These are phyloP conservation scores for Monodelphis domestica DNA, from an alignment of 2,797 vertebrate species.

Conservation along the genomic window DNA sequence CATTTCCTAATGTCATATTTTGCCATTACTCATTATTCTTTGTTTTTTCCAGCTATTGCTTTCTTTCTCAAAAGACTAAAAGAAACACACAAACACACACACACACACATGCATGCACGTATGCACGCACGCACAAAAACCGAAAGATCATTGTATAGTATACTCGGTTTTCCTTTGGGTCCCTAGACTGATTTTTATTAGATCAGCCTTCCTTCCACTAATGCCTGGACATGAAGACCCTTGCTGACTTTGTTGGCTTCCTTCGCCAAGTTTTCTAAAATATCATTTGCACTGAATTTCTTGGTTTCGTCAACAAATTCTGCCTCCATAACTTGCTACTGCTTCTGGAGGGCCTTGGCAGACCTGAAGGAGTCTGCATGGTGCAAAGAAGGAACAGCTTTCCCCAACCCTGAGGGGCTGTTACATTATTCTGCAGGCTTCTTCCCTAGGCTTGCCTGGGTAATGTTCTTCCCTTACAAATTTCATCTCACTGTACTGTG, in stretches of 20 bases:
- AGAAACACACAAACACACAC: background rate
- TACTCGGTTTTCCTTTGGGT: background rate
- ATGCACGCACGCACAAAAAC: too few species aligned
- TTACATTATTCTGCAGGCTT: slow-evolving; percentile 79
- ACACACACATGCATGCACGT: too few species aligned
- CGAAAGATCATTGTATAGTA: background rate
- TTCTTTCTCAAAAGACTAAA: background rate
- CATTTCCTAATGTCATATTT: background rate
- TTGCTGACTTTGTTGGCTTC: background rate
- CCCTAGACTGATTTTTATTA: background rate
- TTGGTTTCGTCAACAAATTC: slow-evolving; percentile 49
- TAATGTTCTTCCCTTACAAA: slow-evolving; percentile 87
- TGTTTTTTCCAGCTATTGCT: background rate
- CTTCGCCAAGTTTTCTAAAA: slow-evolving; percentile 7
- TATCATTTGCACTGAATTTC: slow-evolving; percentile 17
- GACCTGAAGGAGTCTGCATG: slow-evolving; percentile 28
- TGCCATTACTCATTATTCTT: background rate
- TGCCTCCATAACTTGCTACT: slow-evolving; percentile 30
- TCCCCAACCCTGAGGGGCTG: slow-evolving; percentile 49
- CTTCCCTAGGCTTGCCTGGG: slow-evolving; percentile 75
- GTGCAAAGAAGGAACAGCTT: slow-evolving; percentile 53
- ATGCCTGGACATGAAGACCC: background rate
- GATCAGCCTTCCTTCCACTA: background rate
- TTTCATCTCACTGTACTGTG: slow-evolving; percentile 87
- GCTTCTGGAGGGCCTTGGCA: slow-evolving; percentile 41